Percentiles rank a stretch among this genome's conserved stretches.
Conservation (phyloP, 2,113 vertebrate genomes). For the Piliocolobus tephrosceles region DNA sequence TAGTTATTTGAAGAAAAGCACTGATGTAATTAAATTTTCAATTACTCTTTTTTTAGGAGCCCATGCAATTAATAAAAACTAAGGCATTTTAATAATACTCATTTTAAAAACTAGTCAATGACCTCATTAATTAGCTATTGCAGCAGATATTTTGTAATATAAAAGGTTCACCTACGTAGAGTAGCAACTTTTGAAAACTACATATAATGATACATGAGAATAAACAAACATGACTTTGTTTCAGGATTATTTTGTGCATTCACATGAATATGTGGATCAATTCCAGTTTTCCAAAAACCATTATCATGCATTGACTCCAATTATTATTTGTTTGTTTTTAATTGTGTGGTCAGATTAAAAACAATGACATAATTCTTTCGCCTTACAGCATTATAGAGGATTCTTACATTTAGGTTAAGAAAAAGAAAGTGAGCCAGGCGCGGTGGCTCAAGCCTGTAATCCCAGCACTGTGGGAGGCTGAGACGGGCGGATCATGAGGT, state of each 20-base stretch:
- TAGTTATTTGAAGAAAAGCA: conserved; percentile 80
- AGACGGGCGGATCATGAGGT: too few relatives aligned
- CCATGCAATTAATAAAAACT: conserved; percentile 85
- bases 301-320: neutral
- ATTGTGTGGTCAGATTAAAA: conserved; percentile 48
- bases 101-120: conserved; percentile 79
- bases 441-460: too few relatives aligned
- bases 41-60: conserved; percentile 77
- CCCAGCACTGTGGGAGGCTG: too few relatives aligned
- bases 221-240: neutral
- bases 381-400: neutral
- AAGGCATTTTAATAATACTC: conserved; percentile 81
- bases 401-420: neutral
- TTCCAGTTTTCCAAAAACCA: conserved; percentile 17
- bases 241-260: neutral
- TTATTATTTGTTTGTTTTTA: conserved; percentile 14
- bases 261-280: neutral
- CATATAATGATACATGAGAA: neutral
- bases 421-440: neutral
- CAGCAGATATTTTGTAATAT: conserved; percentile 67
- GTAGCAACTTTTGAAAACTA: conserved; percentile 40
- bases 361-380: neutral
- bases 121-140: conserved; percentile 79
- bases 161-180: conserved; percentile 47
- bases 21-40: conserved; percentile 85